A percentile compares a stretch with the other conserved stretches of the same genome.
These are phyloP conservation scores for Colistium nudipinnis DNA, from an alignment of 2,113 vertebrate genomes.

Conservation along the genomic window DNA sequence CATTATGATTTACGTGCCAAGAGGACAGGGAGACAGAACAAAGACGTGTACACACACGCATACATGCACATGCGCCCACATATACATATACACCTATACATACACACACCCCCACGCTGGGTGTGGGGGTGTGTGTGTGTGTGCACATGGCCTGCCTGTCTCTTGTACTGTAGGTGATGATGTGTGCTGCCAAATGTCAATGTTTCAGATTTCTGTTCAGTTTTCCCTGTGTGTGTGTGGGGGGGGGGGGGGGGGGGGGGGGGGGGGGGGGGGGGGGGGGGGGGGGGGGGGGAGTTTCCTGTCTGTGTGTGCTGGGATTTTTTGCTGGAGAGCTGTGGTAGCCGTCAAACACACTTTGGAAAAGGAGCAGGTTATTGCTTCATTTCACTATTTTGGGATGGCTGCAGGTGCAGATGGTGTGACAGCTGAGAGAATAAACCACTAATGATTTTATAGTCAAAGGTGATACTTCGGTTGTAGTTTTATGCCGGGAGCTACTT, in stretches of 20 bases:
- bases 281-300: slow-evolving; percentile 3
- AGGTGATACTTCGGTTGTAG: not conserved
- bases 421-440: slow-evolving; percentile 10
- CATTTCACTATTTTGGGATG: slow-evolving; percentile 29
- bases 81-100: too few relatives aligned
- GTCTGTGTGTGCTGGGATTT: slow-evolving; percentile 32
- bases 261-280: slow-evolving; percentile 2
- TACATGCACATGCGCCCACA: slow-evolving; percentile 48
- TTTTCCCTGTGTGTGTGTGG: slow-evolving; percentile 32
- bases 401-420: not conserved
- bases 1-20: slow-evolving; percentile 79
- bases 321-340: slow-evolving; percentile 36
- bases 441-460: not conserved
- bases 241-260: slow-evolving; percentile 4
- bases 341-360: slow-evolving; percentile 60
- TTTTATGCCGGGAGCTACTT: not conserved
- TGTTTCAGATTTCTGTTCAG: slow-evolving; percentile 71
- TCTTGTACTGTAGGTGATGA: slow-evolving; percentile 60
- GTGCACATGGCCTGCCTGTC: too few relatives aligned
- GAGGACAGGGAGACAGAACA: slow-evolving; percentile 75
- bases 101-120: too few relatives aligned
- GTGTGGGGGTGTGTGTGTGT: slow-evolving; percentile 40
- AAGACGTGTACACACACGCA: slow-evolving; percentile 65
- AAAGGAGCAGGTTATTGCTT: slow-evolving; percentile 29
- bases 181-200: slow-evolving; percentile 57